These are phyloP conservation scores for Columba guinea DNA, from an alignment of 2,797 vertebrate genomes.

Conservation along the genomic window DNA sequence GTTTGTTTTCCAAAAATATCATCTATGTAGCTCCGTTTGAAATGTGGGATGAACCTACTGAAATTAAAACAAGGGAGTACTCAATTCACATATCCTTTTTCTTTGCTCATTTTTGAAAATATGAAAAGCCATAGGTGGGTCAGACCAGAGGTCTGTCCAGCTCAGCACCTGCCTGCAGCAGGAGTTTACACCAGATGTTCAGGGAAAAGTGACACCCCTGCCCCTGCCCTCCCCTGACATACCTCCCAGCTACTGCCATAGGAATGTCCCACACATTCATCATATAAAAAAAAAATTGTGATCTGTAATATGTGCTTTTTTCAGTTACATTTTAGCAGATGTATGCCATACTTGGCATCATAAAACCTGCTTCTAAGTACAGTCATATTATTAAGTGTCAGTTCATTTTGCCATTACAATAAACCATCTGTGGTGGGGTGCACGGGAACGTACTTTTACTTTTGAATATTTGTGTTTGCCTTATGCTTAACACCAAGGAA, in stretches of 20 bases:
- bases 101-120: background rate
- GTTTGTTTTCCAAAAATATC: background rate
- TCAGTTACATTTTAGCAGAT: background rate
- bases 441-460: fast-evolving
- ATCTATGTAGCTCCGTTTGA: background rate
- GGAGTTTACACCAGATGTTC: background rate
- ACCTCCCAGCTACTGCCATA: background rate
- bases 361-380: background rate
- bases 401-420: background rate
- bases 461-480: background rate
- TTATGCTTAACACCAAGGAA: background rate
- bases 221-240: background rate
- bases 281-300: background rate
- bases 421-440: background rate
- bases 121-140: background rate
- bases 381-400: background rate
- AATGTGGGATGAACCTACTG: background rate
- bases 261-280: background rate
- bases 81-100: background rate
- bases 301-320: background rate
- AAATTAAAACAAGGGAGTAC: background rate
- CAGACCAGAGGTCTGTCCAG: background rate
- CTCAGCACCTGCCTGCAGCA: background rate
- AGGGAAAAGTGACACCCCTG: background rate
- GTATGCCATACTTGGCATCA: background rate